Percentiles rank a stretch among this genome's conserved stretches.
phyloP scores from a whole-genome alignment of 2,888 invertebrate genomes.

The Microdon myrmicae region DNA sequence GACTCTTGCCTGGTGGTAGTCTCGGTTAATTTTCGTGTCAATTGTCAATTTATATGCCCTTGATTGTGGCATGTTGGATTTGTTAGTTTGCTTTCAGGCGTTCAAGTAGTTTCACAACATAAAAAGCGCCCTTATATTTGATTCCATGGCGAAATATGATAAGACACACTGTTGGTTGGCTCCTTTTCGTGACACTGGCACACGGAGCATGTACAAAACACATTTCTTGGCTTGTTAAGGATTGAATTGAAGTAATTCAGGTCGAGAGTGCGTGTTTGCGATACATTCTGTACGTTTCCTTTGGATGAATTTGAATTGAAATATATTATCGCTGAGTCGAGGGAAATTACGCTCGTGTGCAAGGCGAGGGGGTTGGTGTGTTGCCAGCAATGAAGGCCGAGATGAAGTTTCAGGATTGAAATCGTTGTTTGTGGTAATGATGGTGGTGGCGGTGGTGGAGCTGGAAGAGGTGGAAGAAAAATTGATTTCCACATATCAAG shows the following conservation, averaged over 20 bases:
- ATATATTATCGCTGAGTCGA: constrained; percentile 31
- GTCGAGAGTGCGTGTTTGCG: constrained; percentile 45
- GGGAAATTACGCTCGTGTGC: no score
- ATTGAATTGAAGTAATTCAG: constrained; percentile 43
- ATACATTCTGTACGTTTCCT: constrained; percentile 35
- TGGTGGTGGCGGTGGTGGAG: no score
- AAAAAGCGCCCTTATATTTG: constrained; percentile 38
- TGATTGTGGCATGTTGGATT: constrained; percentile 46
- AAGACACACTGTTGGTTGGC: constrained; percentile 31
- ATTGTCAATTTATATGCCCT: constrained; percentile 52
- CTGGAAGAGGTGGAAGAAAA: no score
- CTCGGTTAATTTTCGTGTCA: constrained; percentile 53
- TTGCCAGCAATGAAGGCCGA: no score
- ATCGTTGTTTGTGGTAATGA: no score
- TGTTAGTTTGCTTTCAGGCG: constrained; percentile 1
- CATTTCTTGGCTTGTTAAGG: constrained; percentile 20
- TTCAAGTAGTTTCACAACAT: constrained; percentile 2
- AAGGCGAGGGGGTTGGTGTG: no score
- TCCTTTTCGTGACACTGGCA: background rate
- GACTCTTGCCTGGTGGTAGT: no score
- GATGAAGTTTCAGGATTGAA: no score
- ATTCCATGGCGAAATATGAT: constrained; percentile 42
- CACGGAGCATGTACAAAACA: background rate
- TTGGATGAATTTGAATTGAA: constrained; percentile 46
- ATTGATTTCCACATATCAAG: no score